Evolutionary conservation across 2,888 invertebrate genomes (phyloP), one percentile per base, ranked within the genome.

Genomic region (Rhynchonema sp.): DNA sequence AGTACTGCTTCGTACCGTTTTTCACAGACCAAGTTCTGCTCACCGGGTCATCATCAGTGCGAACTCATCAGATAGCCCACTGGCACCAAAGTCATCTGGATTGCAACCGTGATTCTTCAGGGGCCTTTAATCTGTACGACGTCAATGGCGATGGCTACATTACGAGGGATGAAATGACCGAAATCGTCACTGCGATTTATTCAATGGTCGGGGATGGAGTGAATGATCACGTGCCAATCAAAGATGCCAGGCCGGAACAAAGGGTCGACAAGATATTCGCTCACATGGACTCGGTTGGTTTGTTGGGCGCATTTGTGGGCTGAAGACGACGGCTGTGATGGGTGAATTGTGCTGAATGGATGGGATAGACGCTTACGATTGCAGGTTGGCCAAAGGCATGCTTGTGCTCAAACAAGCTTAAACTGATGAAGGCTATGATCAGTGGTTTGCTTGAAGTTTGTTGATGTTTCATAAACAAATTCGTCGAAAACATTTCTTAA

Each of bases 41-140:
- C 22, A 53, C 13, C 22, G 53, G 23, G 13, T n/a, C n/a, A n/a
- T n/a, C n/a, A n/a, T n/a, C n/a, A n/a, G n/a, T n/a, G n/a, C n/a
- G n/a, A n/a, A n/a, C 13, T 38, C 38, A 13, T 20, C 20, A 9
- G 9, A 38, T 13, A 38, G 13, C 9, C 38, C 38, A 38, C 38
- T 20, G 38, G 9, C 38, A 38, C 38, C 13, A 9, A 38, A 38
- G 20, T 20, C 13, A 38, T 20, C 38, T 13, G 13, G 20, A 38
- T 13, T 38, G 38, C 20, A 20, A 13, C n/a, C n/a, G n/a, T n/a
- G n/a, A n/a, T n/a, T n/a, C n/a, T 67, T 53, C 66, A 77, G 76
- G 77, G 77, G 77, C 77, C 0, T 77, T 77, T 64, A 73, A 73
- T 38, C 66, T 78, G 62, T 78, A 77, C 63, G 77, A 78, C 63